A percentile compares a stretch with the other conserved stretches of the same genome.
Evolutionary conservation across 2,113 vertebrate genomes (phyloP).

Genomic region (Tursiops truncatus): DNA sequence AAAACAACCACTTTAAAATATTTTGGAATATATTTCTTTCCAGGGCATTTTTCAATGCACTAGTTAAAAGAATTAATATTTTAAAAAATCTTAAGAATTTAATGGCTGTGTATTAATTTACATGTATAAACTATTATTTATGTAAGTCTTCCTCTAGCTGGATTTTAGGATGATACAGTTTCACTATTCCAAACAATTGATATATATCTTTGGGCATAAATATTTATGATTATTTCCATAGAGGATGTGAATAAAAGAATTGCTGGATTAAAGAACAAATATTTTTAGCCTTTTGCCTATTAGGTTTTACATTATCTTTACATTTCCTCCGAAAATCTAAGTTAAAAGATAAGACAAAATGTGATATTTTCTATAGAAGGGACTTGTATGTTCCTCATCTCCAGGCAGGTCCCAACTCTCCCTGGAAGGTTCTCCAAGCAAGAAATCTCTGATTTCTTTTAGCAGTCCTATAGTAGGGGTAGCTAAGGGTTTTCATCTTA

Average conservation of each 20-base stretch:
- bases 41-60: neutral
- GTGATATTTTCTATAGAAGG: neutral
- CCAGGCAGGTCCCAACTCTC: neutral
- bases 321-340: neutral
- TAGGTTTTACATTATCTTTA: conserved; percentile 11
- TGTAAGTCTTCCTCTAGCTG: neutral
- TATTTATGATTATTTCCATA: conserved; percentile 26
- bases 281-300: neutral
- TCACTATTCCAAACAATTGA: conserved; percentile 14
- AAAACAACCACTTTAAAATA: neutral
- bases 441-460: neutral
- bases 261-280: neutral
- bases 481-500: neutral
- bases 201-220: neutral
- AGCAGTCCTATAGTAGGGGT: neutral
- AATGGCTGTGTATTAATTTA: neutral
- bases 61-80: neutral
- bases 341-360: neutral
- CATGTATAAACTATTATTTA: neutral
- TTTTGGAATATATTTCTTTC: conserved; percentile 18
- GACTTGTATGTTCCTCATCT: neutral
- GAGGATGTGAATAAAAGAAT: neutral
- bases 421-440: neutral
- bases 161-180: neutral
- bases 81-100: neutral